Evolutionary conservation across 2,797 vertebrate genomes (phyloP), one percentile per base, ranked within the genome.

Genomic region (Mergus octosetaceus): DNA sequence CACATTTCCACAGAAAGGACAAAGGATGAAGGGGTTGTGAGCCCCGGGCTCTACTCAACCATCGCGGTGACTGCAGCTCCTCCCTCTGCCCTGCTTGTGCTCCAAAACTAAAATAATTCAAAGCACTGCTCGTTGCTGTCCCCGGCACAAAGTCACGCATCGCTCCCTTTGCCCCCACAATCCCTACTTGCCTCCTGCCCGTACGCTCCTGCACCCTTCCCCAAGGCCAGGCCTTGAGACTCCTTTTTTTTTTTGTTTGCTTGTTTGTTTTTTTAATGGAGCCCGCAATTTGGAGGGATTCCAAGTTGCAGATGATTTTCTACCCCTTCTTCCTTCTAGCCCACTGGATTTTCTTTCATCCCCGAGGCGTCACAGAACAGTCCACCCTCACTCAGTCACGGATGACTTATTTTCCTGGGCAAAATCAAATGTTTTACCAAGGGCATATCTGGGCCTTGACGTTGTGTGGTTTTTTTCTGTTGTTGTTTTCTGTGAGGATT

Each of bases 391-490:
- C 53, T 66, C 85, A 76, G 53, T 22, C 83, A 53, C 0, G 17
- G 74, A 70, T 71, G 56, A 90, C 76, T 94, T 95, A 75, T 53
- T 82, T 90, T 60, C 60, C 71, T 76, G 17, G 28, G 56, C 19
- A 76, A 90, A 92, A 86, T 85, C 71, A 65, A 61, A 85, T 72
- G 71, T 70, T 94, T 93, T 82, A 64, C 74, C 84, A 75, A 79
- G 30, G 17, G n/a, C 83, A 61, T 57, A 74, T 87, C 66, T 69
- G 45, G 1, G 1, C 66, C 70, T 88, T 39, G 47, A 70, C 78
- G 80, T 13, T 10, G 22, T 20, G 3, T 7, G 45, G 39, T 34
- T 16, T 28, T 6, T 24, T 22, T 10, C 47, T 21, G 47, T 49
- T 49, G 7, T 27, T 38, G 66, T 45, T 72, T 58, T 16, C 8